A percentile compares a stretch with the other conserved stretches of the same genome.
Conservation (phyloP, 2,888 invertebrate species). For the Drosophila neoperkinsi region DNA sequence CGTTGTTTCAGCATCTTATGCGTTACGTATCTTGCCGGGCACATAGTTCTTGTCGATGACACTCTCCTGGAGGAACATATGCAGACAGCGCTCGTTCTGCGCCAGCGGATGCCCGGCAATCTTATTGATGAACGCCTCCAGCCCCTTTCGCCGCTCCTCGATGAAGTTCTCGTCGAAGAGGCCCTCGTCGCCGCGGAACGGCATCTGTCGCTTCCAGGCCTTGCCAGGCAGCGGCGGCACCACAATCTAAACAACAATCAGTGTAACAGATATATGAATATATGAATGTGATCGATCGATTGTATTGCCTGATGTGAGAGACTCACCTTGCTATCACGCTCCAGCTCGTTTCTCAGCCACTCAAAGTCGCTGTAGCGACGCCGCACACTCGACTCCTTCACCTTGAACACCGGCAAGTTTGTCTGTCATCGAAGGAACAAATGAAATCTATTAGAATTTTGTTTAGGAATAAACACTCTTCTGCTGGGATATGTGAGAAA, state of each 20-base stretch:
- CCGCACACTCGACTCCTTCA: slow-evolving; percentile 98
- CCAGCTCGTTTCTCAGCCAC: slow-evolving; percentile 99
- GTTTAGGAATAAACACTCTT: background rate
- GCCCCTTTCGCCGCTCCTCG: slow-evolving; percentile 98
- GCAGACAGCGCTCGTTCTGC: slow-evolving; percentile 99
- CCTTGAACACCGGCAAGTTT: slow-evolving; percentile 99
- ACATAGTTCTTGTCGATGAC: slow-evolving; percentile 99
- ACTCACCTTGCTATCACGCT: slow-evolving; percentile 98
- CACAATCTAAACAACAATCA: slow-evolving; percentile 90
- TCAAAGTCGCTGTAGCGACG: slow-evolving; percentile 99
- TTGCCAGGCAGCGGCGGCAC: slow-evolving; percentile 99
- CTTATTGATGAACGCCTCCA: slow-evolving; percentile 99
- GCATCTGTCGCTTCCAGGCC: slow-evolving; percentile 99
- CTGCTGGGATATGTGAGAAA: background rate
- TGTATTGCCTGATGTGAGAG: background rate
- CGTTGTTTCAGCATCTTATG: slow-evolving; percentile 87
- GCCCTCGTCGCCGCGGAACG: slow-evolving; percentile 99
- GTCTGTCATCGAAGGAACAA: slow-evolving; percentile 88
- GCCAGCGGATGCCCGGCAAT: slow-evolving; percentile 99
- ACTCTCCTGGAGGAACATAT: slow-evolving; percentile 99
- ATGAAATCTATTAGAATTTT: background rate
- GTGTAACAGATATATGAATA: background rate
- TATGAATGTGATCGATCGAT: background rate
- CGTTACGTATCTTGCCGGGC: slow-evolving; percentile 99
- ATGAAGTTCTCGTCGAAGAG: slow-evolving; percentile 99